Evolutionary conservation across 2,797 vertebrate genomes (phyloP), one percentile per base, ranked within the genome.

Genomic region (Falco biarmicus): DNA sequence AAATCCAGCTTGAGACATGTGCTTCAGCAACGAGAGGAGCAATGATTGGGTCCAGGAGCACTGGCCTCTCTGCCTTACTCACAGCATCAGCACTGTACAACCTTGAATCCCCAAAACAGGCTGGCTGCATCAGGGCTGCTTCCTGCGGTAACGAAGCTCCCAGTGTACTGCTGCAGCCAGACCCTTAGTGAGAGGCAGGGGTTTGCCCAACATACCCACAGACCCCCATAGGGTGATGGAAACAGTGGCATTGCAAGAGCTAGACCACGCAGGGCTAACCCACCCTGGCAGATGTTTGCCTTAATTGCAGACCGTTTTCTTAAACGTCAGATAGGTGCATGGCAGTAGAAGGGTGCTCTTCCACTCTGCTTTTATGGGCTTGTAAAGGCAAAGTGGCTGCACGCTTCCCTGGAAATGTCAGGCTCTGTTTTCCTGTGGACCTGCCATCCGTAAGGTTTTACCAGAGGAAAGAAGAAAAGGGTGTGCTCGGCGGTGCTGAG

Each of bases 181-280:
- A 47, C 4, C 4, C 21, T 60, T 4, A 56, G 24, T 32, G 45
- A 17, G 0, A 0, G 51, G 31, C 34, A 71, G 18, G 8, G 15
- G 2, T 63, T 69, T 77, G 17, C 9, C 37, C 37, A 51, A 0
- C 9, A 45, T 0, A 6, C 15, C 21, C 28, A 39, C 16, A 31
- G 54, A 68, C 5, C 5, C 8, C 13, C n/a, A 47, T 0, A 15
- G 25, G 13, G 20, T 48, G 17, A 32, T 6, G 15, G 61, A 73
- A 75, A 43, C 0, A 2, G 29, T 71, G 43, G 12, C 29, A 68
- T 16, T 1, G 2, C 31, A 84, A 84, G 31, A 77, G n/a, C 13
- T 50, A 10, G 34, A 69, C 26, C 4, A 3, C 1, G 9, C 47
- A 47, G 48, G 22, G 39, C 26, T 51, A 84, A 69, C 5, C 11